Evolutionary conservation across 53 echinoderm and acorn worm genomes (phyloP).

Genomic region (Patiria pectinifera): DNA sequence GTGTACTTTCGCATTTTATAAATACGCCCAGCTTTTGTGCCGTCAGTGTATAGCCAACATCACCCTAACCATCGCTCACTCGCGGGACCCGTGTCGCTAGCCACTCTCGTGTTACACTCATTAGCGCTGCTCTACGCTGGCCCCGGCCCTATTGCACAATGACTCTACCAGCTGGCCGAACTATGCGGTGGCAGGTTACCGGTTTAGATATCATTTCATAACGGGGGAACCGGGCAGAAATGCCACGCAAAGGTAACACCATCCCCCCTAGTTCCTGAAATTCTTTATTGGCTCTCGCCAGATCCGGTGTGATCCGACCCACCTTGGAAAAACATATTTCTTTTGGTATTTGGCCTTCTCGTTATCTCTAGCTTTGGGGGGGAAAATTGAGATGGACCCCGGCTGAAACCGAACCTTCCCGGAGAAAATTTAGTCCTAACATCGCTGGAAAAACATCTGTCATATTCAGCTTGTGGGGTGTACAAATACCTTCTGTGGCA

Average conservation of each 20-base stretch:
- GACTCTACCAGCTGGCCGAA: constrained; percentile 37
- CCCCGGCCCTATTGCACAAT: constrained; percentile 10
- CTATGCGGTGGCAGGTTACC: neutral
- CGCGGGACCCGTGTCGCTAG: neutral
- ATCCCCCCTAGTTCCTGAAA: constrained; percentile 10
- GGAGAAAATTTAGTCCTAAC: neutral
- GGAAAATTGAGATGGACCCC: constrained; percentile 22
- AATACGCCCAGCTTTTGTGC: neutral
- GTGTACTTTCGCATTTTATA: neutral
- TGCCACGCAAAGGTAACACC: constrained; percentile 12
- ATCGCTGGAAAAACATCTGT: neutral
- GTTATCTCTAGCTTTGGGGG: neutral
- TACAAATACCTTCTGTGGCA: neutral
- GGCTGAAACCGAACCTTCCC: constrained; percentile 14
- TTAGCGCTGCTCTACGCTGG: constrained; percentile 3
- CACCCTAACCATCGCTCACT: neutral
- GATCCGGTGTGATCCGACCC: constrained; percentile 25
- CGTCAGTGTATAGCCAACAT: neutral
- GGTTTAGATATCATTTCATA: constrained; percentile 23
- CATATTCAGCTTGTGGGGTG: neutral
- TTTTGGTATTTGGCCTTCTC: neutral
- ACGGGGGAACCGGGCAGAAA: constrained; percentile 9
- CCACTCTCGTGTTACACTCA: constrained; percentile 36
- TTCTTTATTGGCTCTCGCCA: neutral
- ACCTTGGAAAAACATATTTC: constrained; percentile 44